phyloP scores from a whole-genome alignment of 2,113 vertebrate genomes.

The Psophia crepitans region DNA sequence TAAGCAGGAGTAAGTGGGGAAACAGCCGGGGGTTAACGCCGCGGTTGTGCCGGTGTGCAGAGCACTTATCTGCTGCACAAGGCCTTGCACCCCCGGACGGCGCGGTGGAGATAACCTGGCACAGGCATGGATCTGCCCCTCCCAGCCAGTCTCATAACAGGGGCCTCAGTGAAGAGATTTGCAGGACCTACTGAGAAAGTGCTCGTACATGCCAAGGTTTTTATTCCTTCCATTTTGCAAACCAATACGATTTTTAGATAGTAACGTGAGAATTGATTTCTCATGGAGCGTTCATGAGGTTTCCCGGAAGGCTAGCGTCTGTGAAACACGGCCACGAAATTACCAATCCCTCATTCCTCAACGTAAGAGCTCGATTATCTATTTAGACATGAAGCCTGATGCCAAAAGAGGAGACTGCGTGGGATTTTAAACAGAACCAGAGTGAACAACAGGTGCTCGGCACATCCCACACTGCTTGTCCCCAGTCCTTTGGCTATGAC shows the following conservation, averaged over 20 bases:
- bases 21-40: rapidly evolving
- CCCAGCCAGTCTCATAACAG: rapidly evolving
- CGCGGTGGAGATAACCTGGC: rapidly evolving
- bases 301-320: not conserved
- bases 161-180: too few species aligned
- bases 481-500: not conserved
- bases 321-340: rapidly evolving
- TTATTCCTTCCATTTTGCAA: not conserved
- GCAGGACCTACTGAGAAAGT: not conserved
- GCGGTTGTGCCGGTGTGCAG: rapidly evolving
- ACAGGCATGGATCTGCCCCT: rapidly evolving
- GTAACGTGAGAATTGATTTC: not conserved
- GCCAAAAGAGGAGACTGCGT: rapidly evolving
- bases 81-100: rapidly evolving
- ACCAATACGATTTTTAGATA: rapidly evolving
- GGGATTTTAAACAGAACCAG: not conserved
- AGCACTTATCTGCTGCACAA: rapidly evolving
- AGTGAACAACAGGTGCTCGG: rapidly evolving
- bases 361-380: rapidly evolving
- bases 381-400: not conserved
- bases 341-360: rapidly evolving
- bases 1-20: rapidly evolving
- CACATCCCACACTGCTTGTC: rapidly evolving
- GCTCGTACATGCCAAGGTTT: not conserved
- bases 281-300: rapidly evolving